Evolutionary conservation across 2,797 vertebrate genomes (phyloP), one percentile per base, ranked within the genome.

Genomic region (Eospalax fontanierii): DNA sequence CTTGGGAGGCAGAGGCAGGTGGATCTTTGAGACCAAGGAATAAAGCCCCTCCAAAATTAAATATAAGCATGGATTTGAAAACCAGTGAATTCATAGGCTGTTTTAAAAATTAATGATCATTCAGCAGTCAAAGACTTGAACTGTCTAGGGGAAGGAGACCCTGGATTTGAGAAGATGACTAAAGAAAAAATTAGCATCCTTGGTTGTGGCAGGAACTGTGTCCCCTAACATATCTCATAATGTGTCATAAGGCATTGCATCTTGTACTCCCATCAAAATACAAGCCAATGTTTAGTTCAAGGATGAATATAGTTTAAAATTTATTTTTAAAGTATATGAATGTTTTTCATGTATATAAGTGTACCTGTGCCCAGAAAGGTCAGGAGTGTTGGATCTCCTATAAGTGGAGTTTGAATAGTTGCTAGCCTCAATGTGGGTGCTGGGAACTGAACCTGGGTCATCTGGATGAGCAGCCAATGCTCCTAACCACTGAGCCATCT

Each of bases 61-160:
- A 43, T 43, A 33, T 38, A 66, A 65, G 33, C 61, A 82, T 8
- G n/a, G 24, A 12, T 59, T 26, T 1, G 2, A 43, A 46, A 33
- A 46, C 40, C 38, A 82, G 7, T 46, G 26, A 38, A 43, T 40
- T 82, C 61, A 65, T 2, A 33, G 61, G 65, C 30, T n/a, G 18
- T 21, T 76, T 33, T 43, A 88, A 81, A 65, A 33, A 46, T 21
- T 43, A 83, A n/a, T 30, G 54, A 76, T 50, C 26, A 43, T 79
- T 94, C 87, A 89, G 70, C 79, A 81, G 73, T 90, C 21, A 26
- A 65, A 74, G 46, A 87, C 75, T 70, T 59, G 38, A 63, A 54
- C 54, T 81, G 50, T 85, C 46, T 68, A 65, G 43, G 75, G 12
- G 33, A 50, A 16, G 33, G 50, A 35, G 50, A 63, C 19, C 12